phyloP scores from a whole-genome alignment of 2,888 invertebrate genomes.

The Caenorhabditis afra region DNA sequence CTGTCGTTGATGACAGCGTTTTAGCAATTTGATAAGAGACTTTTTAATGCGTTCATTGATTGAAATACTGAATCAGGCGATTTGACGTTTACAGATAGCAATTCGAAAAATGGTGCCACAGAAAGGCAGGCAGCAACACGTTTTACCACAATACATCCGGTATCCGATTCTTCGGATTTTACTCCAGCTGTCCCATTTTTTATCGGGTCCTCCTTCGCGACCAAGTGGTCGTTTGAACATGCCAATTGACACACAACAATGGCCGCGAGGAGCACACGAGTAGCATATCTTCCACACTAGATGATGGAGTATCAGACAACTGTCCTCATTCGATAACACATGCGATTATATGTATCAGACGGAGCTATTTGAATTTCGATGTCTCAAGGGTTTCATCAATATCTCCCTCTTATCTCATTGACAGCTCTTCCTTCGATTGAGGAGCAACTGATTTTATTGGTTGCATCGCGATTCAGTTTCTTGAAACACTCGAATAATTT shows the following conservation, averaged over 20 bases:
- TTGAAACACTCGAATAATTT: neutral
- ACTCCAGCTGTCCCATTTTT: conserved; percentile 1
- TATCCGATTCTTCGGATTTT: neutral
- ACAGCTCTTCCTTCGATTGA: neutral
- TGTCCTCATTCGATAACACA: conserved; percentile 58
- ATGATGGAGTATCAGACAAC: conserved; percentile 61
- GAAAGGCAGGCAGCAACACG: no score
- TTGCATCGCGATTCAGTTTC: neutral
- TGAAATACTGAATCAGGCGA: no score
- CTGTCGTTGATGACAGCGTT: no score
- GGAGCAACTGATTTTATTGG: conserved; percentile 3
- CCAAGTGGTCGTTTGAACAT: conserved; percentile 37
- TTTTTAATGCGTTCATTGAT: neutral
- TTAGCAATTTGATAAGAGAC: neutral
- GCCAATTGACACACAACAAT: conserved; percentile 51
- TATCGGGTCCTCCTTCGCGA: conserved; percentile 1
- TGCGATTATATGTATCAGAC: conserved; percentile 45
- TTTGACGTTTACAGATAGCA: no score
- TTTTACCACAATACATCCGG: no score
- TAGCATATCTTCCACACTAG: conserved; percentile 36
- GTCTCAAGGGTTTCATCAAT: neutral
- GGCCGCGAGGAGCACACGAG: conserved; percentile 26
- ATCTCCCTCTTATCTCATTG: neutral
- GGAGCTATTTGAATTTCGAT: conserved; percentile 15
- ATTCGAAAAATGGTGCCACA: no score